Conservation (phyloP, 2,797 vertebrate species). For the Chloroceryle amazona region DNA sequence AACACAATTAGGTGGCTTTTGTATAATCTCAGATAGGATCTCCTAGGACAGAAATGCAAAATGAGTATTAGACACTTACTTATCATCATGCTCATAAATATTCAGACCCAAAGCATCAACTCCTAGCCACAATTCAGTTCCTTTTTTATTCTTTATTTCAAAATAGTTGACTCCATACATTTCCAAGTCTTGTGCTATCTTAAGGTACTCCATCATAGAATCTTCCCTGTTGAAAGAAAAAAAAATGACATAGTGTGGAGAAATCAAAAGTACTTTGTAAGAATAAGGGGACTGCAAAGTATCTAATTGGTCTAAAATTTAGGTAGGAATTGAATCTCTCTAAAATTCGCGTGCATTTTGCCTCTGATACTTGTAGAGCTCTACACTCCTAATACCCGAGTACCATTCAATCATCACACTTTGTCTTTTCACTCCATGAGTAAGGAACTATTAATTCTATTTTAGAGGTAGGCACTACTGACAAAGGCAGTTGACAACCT, state of each 20-base stretch:
- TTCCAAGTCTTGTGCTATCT: conserved; percentile 97
- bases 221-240: conserved; percentile 89
- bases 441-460: neutral
- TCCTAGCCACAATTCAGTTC: conserved; percentile 96
- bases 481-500: neutral
- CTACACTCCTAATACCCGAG: neutral
- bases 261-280: neutral
- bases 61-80: conserved; percentile 83
- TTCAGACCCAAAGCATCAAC: conserved; percentile 97
- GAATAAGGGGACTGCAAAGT: neutral
- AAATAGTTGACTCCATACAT: conserved; percentile 99
- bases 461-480: neutral
- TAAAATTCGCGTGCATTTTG: neutral
- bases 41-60: neutral
- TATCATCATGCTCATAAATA: conserved; percentile 98
- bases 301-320: neutral
- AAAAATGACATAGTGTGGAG: conserved; percentile 8
- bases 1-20: neutral
- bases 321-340: neutral
- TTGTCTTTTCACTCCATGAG: neutral
- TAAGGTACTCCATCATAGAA: conserved; percentile 98
- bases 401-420: neutral
- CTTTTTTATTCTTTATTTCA: conserved; percentile 99
- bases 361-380: neutral
- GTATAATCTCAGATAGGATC: neutral